Conservation (phyloP, 1,140 invertebrate species). For the Drosophila dunni region DNA sequence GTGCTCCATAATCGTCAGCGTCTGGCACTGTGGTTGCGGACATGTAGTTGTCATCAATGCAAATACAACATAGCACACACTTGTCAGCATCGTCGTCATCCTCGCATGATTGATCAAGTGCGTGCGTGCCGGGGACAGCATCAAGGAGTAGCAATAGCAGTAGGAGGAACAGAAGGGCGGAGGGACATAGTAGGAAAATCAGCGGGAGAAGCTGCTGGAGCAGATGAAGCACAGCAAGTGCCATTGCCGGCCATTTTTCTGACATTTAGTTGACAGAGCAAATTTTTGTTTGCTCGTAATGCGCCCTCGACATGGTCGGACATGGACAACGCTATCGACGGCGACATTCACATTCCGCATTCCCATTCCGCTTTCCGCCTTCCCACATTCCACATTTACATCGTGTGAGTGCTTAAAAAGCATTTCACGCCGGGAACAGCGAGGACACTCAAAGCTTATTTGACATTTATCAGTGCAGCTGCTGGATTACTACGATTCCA, state of each 20-base stretch:
- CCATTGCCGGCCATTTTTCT: constrained; percentile 74
- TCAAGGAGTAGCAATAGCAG: constrained; percentile 39
- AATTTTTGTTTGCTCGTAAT: constrained; percentile 82
- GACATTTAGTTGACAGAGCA: constrained; percentile 82
- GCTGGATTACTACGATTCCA: constrained; percentile 59
- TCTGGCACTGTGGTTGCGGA: constrained; percentile 53
- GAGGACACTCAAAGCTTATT: constrained; percentile 70
- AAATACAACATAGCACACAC: constrained; percentile 56
- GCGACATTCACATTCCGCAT: constrained; percentile 8
- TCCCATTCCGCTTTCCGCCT: constrained; percentile 9
- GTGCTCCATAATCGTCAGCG: constrained; percentile 56
- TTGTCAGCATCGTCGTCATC: constrained; percentile 55
- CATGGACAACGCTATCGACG: constrained; percentile 47
- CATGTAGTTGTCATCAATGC: constrained; percentile 81
- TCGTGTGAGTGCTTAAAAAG: constrained; percentile 76
- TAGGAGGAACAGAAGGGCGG: constrained; percentile 12
- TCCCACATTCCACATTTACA: constrained; percentile 41
- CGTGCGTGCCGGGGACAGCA: constrained; percentile 73
- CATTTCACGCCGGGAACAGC: constrained; percentile 59
- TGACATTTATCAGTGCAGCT: constrained; percentile 79
- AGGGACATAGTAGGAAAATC: constrained; percentile 1
- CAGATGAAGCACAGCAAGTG: constrained; percentile 33
- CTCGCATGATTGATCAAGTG: constrained; percentile 80
- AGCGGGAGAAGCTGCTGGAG: constrained; percentile 24
- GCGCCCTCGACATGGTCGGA: constrained; percentile 57